These are phyloP conservation scores for Dasyurus viverrinus DNA, from an alignment of 2,113 vertebrate genomes.

Conservation along the genomic window DNA sequence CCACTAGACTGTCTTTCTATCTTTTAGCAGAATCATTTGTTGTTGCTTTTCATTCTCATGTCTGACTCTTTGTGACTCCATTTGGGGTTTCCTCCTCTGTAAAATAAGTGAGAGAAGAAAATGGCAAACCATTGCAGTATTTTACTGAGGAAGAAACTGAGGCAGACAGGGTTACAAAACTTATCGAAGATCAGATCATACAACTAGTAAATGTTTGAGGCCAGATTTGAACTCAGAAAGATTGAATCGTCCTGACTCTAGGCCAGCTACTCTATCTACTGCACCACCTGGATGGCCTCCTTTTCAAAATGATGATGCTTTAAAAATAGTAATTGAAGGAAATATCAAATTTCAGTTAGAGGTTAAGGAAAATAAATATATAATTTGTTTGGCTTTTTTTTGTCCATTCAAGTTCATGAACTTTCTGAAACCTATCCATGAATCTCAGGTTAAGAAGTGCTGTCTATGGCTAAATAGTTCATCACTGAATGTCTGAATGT, in stretches of 20 bases:
- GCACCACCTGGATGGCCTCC: not conserved
- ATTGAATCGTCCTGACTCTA: no score
- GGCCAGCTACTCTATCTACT: not conserved
- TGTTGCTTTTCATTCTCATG: no score
- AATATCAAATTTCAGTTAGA: not conserved
- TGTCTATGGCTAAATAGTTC: not conserved
- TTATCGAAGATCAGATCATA: no score
- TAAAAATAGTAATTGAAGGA: not conserved
- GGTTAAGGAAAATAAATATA: not conserved
- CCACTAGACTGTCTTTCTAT: not conserved
- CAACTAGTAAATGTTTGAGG: no score
- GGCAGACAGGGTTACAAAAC: no score
- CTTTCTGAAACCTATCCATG: not conserved
- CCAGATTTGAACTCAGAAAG: no score
- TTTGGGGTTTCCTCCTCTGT: no score
- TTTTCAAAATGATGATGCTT: not conserved
- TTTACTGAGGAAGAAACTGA: no score
- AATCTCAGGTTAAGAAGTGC: not conserved
- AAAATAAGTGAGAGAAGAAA: no score
- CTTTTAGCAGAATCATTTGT: no score
- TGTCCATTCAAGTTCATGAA: not conserved
- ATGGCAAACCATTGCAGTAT: no score
- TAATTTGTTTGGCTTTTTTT: not conserved
- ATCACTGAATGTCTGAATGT: not conserved
- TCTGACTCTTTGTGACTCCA: no score